Evolutionary conservation across 2,888 invertebrate genomes (phyloP), one percentile per base, ranked within the genome.

Genomic region (Schizaphis graminum): DNA sequence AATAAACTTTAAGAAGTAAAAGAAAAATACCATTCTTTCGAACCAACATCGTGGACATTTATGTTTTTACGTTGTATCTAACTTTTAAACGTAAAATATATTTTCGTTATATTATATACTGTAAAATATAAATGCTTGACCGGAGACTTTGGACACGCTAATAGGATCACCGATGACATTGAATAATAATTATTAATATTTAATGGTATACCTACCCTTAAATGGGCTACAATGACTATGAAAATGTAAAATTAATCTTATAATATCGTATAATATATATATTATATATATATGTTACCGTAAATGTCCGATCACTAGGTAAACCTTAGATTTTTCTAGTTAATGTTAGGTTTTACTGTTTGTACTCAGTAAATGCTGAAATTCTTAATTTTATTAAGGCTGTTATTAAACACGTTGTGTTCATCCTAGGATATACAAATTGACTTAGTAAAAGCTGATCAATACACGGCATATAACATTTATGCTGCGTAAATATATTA

Each of bases 1-100:
- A 86, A 77, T n/a, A 86, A 86, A 86, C 86, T 86, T 86, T 49
- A 86, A 44, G n/a, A 47, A 35, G 35, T 35, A 77, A 77, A 35
- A 41, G 77, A 77, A 77, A 77, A 77, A 77, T 77, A 21, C 77
- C 77, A 26, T 35, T 35, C 77, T 35, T 77, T 77, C 24, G 77
- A 28, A 35, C 35, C 35, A 8, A 77, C 35, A 4, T 77, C 35
- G 77, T 8, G 77, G 35, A 77, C 77, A 16, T 77, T 35, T 35
- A 77, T 77, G 77, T 77, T 21, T 77, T 77, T 35, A 3, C 35
- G 77, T 21, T 8, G 35, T 77, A 53, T 53, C 21, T 53, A 77
- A 67, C 7, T n/a, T 35, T 16, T 67, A 67, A 77, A 35, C 21
- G 35, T 24, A 77, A 77, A 77, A 35, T 35, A 77, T 11, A 77